A percentile compares a stretch with the other conserved stretches of the same genome.
Evolutionary conservation across 1,140 invertebrate species (phyloP).

Genomic region (Caenorhabditis inopinata): DNA sequence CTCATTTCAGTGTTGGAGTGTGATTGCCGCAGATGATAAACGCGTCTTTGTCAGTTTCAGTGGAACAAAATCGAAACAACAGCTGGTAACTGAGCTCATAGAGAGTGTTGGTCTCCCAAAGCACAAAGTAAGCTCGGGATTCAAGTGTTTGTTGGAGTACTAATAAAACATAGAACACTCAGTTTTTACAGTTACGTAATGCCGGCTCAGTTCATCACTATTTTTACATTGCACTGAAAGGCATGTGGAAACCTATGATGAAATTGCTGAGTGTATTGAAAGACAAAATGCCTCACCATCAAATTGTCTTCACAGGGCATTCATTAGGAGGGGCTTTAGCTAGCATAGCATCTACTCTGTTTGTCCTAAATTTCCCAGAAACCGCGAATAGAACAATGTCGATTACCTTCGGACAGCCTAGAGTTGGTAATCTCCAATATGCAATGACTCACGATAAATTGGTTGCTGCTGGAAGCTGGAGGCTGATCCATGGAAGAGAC

Average conservation of each 20-base stretch:
- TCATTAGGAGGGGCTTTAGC: slow-evolving; percentile 48
- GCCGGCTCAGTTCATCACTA: slow-evolving; percentile 48
- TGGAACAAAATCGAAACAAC: slow-evolving; percentile 39
- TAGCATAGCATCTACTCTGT: slow-evolving; percentile 42
- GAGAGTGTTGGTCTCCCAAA: slow-evolving; percentile 43
- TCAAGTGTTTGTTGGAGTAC: neutral
- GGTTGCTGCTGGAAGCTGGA: slow-evolving; percentile 40
- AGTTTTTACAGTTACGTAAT: slow-evolving; percentile 15
- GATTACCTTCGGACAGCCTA: slow-evolving; percentile 48
- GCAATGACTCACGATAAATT: slow-evolving; percentile 39
- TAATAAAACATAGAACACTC: neutral
- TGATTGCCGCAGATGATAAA: slow-evolving; percentile 34
- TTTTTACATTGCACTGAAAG: slow-evolving; percentile 39
- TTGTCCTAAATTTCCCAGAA: slow-evolving; percentile 24
- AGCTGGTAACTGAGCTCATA: slow-evolving; percentile 48
- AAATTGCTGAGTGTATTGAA: neutral
- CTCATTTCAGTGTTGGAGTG: slow-evolving; percentile 44
- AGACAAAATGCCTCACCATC: slow-evolving; percentile 7
- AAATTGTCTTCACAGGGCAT: slow-evolving; percentile 48
- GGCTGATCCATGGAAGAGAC: slow-evolving; percentile 45
- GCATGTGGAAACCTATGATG: slow-evolving; percentile 36
- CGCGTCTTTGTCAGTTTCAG: slow-evolving; percentile 43
- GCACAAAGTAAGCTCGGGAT: slow-evolving; percentile 18
- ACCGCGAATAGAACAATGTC: neutral
- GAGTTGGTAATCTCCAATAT: slow-evolving; percentile 48